A percentile compares a stretch with the other conserved stretches of the same genome.
Evolutionary conservation across 2,113 vertebrate genomes (phyloP).

Genomic region (Origma solitaria): DNA sequence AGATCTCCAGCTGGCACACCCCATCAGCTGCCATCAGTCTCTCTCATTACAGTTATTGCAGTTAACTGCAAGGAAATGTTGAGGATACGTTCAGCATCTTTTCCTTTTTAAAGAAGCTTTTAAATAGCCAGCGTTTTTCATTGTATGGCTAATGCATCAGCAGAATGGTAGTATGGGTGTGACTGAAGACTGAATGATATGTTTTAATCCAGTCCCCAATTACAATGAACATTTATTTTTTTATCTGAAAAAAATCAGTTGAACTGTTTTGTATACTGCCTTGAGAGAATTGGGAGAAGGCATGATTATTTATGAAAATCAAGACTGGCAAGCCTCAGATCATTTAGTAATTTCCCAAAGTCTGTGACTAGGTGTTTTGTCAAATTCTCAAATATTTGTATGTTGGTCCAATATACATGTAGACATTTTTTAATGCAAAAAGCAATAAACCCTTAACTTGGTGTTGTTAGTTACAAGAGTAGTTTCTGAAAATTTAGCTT

Average conservation of each 20-base stretch:
- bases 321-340: background rate
- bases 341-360: conserved; percentile 21
- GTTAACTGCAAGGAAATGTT: background rate
- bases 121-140: background rate
- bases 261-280: background rate
- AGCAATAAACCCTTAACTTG: background rate
- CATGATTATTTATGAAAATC: background rate
- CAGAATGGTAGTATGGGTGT: background rate
- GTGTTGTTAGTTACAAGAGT: background rate
- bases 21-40: background rate
- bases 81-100: background rate
- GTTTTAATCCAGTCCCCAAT: background rate
- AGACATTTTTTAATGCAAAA: background rate
- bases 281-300: background rate
- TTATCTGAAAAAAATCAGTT: background rate
- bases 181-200: background rate
- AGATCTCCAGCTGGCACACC: background rate
- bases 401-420: background rate
- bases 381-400: background rate
- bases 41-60: background rate
- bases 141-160: background rate
- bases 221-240: background rate
- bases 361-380: background rate
- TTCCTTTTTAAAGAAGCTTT: background rate
- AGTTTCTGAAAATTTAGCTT: background rate